These are phyloP conservation scores for Cynodonichthys magdalenae DNA, from an alignment of 2,797 vertebrate genomes.

Conservation along the genomic window DNA sequence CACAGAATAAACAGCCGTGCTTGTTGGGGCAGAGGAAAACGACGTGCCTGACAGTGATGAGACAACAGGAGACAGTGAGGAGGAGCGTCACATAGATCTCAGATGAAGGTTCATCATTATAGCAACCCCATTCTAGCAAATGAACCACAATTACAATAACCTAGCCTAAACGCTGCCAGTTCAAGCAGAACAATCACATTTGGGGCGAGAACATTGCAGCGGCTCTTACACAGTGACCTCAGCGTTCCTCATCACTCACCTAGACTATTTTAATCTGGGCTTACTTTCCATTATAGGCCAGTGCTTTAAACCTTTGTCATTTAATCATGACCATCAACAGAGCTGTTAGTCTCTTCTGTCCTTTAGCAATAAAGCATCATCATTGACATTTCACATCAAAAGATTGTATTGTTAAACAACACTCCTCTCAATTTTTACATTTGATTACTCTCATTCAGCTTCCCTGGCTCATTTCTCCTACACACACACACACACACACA, in stretches of 20 bases:
- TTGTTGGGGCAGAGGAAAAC: constrained; percentile 23
- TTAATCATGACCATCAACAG: constrained; percentile 68
- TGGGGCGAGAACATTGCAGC: constrained; percentile 59
- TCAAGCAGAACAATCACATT: constrained; percentile 82
- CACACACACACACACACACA: constrained; percentile 9
- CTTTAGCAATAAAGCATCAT: constrained; percentile 39
- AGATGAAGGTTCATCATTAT: constrained; percentile 70
- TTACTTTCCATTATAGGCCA: constrained; percentile 73
- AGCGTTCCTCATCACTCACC: constrained; percentile 64
- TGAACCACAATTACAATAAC: constrained; percentile 75
- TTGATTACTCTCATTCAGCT: constrained; percentile 31
- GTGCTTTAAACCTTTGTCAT: constrained; percentile 54
- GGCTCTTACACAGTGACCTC: constrained; percentile 68
- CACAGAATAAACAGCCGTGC: constrained; percentile 58
- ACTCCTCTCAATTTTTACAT: constrained; percentile 38
- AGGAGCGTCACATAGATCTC: constrained; percentile 63
- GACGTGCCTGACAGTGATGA: constrained; percentile 54
- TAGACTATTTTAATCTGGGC: constrained; percentile 74
- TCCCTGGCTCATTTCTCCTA: neutral
- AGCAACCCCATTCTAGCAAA: constrained; percentile 73
- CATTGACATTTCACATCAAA: constrained; percentile 38
- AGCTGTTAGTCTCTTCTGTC: constrained; percentile 34
- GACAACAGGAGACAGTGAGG: constrained; percentile 55
- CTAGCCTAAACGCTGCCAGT: constrained; percentile 71
- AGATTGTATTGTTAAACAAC: constrained; percentile 51